These are phyloP conservation scores for Microtus pennsylvanicus DNA, from an alignment of 2,113 vertebrate genomes.

Conservation along the genomic window DNA sequence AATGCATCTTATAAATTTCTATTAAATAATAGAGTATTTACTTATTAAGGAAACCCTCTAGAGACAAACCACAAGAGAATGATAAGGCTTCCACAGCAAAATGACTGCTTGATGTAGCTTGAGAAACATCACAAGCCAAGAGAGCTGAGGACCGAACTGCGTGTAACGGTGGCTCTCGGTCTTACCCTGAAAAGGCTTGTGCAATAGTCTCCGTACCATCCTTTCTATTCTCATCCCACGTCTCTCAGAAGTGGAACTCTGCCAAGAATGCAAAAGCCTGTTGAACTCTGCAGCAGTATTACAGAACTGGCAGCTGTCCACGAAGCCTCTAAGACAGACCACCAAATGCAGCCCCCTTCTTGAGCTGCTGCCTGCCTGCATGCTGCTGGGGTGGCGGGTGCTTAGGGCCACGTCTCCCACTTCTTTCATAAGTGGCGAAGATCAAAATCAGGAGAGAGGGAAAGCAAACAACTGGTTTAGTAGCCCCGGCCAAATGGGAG, in stretches of 20 bases:
- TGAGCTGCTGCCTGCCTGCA: neutral
- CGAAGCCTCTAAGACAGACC: slow-evolving; percentile 61
- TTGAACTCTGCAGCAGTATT: slow-evolving; percentile 66
- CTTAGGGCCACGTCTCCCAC: neutral
- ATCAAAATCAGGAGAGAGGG: slow-evolving; percentile 9
- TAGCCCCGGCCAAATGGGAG: slow-evolving; percentile 69
- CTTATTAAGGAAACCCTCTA: slow-evolving; percentile 54
- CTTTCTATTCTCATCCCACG: slow-evolving; percentile 60
- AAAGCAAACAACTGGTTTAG: slow-evolving; percentile 59
- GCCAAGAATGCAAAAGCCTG: slow-evolving; percentile 75
- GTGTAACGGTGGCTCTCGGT: neutral
- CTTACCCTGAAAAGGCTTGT: slow-evolving; percentile 14
- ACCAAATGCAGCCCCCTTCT: slow-evolving; percentile 60
- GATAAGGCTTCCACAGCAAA: neutral
- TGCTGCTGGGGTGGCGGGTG: neutral
- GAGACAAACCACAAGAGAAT: slow-evolving; percentile 10
- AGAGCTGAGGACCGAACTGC: neutral
- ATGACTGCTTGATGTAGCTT: slow-evolving; percentile 2
- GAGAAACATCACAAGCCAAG: neutral
- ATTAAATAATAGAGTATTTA: slow-evolving; percentile 58
- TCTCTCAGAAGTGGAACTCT: slow-evolving; percentile 56
- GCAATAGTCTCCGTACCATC: neutral
- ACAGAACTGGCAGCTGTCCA: slow-evolving; percentile 76
- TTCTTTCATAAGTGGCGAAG: slow-evolving; percentile 61
- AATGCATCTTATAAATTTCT: neutral